Conservation (phyloP, 64 coral and sea anemone genomes). For the Orbicella faveolata region DNA sequence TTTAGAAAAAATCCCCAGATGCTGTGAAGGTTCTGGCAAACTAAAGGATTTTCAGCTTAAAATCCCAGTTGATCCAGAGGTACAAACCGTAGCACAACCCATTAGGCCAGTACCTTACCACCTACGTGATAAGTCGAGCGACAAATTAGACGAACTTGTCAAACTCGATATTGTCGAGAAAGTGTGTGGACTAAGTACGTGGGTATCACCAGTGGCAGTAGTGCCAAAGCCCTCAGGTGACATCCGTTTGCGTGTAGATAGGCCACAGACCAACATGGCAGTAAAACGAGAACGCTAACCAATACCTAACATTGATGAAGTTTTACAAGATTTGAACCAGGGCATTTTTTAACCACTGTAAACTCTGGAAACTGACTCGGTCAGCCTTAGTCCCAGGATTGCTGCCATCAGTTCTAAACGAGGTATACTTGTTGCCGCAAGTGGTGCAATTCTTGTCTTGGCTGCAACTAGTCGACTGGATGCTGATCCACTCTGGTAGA, state of each 20-base stretch:
- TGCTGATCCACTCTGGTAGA: neutral
- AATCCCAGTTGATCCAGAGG: conserved; percentile 2
- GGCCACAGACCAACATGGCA: neutral
- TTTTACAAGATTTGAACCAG: conserved; percentile 24
- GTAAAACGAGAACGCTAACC: conserved; percentile 13
- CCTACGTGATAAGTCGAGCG: conserved; percentile 41
- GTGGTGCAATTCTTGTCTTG: conserved; percentile 18
- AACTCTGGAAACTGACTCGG: neutral
- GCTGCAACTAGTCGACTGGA: conserved; percentile 9
- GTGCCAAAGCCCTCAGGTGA: conserved; percentile 33
- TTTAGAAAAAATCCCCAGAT: conserved; percentile 37
- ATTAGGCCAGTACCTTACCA: conserved; percentile 30
- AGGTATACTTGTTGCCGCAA: conserved; percentile 25
- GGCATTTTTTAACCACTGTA: neutral
- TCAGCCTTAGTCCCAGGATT: conserved; percentile 17
- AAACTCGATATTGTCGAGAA: conserved; percentile 16
- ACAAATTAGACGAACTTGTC: conserved; percentile 35
- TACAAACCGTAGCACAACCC: conserved; percentile 10
- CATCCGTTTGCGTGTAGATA: conserved; percentile 29
- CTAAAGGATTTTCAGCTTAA: conserved; percentile 54
- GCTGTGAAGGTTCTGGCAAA: conserved; percentile 57
- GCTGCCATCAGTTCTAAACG: conserved; percentile 39
- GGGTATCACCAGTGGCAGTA: conserved; percentile 32
- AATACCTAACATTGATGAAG: neutral
- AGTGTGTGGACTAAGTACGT: conserved; percentile 40